phyloP scores from a whole-genome alignment of 2,888 invertebrate genomes.

The Leptarthrus brevirostris region DNA sequence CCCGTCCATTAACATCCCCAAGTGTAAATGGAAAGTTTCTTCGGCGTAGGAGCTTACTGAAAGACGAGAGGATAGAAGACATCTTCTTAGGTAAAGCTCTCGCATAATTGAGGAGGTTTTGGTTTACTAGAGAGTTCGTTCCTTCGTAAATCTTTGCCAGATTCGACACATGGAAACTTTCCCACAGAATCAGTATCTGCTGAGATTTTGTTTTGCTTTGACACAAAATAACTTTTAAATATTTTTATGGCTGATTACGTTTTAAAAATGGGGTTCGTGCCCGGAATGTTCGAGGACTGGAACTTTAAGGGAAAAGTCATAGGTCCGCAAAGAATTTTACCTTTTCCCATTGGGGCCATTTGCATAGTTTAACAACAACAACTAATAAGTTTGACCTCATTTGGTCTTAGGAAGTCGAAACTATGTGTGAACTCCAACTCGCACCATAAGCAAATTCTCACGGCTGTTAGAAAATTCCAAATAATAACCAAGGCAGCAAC shows the following conservation, averaged over 20 bases:
- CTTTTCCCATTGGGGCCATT: too few species aligned
- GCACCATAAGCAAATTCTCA: too few species aligned
- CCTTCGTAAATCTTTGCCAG: slow-evolving; percentile 15
- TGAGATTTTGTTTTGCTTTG: slow-evolving; percentile 10
- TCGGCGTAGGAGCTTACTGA: neutral
- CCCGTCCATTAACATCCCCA: neutral
- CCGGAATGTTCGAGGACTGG: neutral
- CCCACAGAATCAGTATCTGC: slow-evolving; percentile 6
- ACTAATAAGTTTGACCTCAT: too few species aligned
- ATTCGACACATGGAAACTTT: slow-evolving; percentile 25
- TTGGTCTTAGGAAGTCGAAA: too few species aligned
- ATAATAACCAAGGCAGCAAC: too few species aligned
- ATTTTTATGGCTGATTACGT: slow-evolving; percentile 25
- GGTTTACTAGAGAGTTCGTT: too few species aligned
- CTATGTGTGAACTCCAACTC: too few species aligned
- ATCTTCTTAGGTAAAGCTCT: slow-evolving; percentile 23
- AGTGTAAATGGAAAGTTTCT: slow-evolving; percentile 3
- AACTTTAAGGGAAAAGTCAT: too few species aligned
- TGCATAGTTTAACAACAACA: too few species aligned
- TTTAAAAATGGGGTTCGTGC: neutral
- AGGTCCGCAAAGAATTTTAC: too few species aligned
- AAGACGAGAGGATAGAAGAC: too few species aligned
- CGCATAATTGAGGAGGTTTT: slow-evolving; percentile 28
- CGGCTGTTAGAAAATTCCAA: too few species aligned
- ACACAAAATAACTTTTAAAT: slow-evolving; percentile 30